Percentiles rank a stretch among this genome's conserved stretches.
phyloP scores from a whole-genome alignment of 2,797 vertebrate genomes.

The Channallabes apus region DNA sequence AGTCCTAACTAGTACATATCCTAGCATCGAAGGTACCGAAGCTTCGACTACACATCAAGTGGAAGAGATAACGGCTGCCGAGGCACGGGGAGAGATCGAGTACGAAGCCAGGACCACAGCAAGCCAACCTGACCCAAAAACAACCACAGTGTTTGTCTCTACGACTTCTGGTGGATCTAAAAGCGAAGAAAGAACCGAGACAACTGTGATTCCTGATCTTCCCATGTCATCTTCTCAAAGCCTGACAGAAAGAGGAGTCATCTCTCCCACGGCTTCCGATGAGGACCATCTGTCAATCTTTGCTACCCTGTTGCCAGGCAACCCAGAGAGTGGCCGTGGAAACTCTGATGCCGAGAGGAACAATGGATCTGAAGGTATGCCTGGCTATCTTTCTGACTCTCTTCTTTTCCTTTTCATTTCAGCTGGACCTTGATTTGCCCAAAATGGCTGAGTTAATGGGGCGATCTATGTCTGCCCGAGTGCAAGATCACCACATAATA shows the following conservation, averaged over 20 bases:
- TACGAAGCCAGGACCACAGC: constrained; percentile 55
- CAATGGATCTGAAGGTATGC: constrained; percentile 50
- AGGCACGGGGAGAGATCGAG: constrained; percentile 74
- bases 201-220: background rate
- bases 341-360: constrained; percentile 24
- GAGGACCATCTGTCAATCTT: constrained; percentile 26
- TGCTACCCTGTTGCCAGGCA: constrained; percentile 22
- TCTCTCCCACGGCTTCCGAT: constrained; percentile 15
- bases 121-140: constrained; percentile 33
- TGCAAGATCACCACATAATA: background rate
- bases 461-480: background rate
- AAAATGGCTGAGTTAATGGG: background rate
- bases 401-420: background rate
- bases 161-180: background rate
- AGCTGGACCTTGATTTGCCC: constrained; percentile 19
- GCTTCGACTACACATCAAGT: constrained; percentile 34
- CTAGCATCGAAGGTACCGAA: background rate
- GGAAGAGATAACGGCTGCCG: constrained; percentile 64
- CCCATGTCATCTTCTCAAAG: background rate
- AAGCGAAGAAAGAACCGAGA: background rate
- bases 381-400: constrained; percentile 14
- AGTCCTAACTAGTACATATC: background rate
- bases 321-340: constrained; percentile 28
- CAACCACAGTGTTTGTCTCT: background rate
- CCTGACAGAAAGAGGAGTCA: constrained; percentile 9